Base-by-base conservation (phyloP, 1,140 invertebrate genomes). In the Panagrolaimus sp. region DNA sequence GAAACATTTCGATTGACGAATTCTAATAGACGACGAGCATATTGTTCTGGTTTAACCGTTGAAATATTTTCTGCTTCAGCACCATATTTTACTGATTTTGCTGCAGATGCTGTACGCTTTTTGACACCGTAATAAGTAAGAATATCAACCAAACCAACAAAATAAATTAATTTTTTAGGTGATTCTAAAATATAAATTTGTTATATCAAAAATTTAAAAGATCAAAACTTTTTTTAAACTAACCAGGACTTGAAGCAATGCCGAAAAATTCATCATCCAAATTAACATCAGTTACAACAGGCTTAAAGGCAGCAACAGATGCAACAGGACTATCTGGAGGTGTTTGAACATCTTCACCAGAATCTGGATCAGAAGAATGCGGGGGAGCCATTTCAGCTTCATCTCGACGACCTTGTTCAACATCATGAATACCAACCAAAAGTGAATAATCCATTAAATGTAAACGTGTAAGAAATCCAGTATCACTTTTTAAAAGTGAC, bases 371-470 rank as follows among this genome's bases (percentile, higher is more conserved):
- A 69, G 89, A 89, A 69, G 86, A 81, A 72, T 87, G 86, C 73
- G 78, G 84, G 48, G 81, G 85, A 76, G 80, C 86, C 26, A 78
- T 73, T 26, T 76, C 72, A 44, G 82, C 82, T 52, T 69, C 87
- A 83, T 92, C 90, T 75, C 90, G 88, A 81, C 91, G 91, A 21
- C 90, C 91, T 70, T 89, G 87, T 43, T 89, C 89, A 84, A 90
- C 90, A 84, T 96, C 93, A 83, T 96, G 92, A 74, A 96, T 89
- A 71, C 94, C 80, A 52, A 98, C 87, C 69, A 98, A 87, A 43
- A 98, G 85, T 66, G 94, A 97, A 84, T 98, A 98, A 85, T 98
- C 96, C 95, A 99, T 98, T 73, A 98, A 86, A 86, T 98, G 93
- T 63, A 96, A 87, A 80, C 90, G 90, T 5, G 91, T 91, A 62